Percentiles rank a stretch among this genome's conserved stretches.
These are phyloP conservation scores for Elanoides forficatus DNA, from an alignment of 2,113 vertebrate species.

Conservation along the genomic window DNA sequence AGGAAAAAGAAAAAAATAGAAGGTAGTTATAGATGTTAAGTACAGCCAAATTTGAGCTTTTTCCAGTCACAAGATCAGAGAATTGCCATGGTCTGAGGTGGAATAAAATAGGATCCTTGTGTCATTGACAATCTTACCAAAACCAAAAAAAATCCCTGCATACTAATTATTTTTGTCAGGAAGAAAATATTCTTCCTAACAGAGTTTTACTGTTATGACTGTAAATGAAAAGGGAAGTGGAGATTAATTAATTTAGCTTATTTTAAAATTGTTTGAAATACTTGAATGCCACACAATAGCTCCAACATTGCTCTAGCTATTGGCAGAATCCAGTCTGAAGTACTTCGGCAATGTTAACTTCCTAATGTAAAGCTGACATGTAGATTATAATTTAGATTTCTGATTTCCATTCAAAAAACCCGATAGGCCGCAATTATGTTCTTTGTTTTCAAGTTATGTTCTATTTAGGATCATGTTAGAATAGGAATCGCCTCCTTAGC, in stretches of 20 bases:
- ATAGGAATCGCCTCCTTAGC: neutral
- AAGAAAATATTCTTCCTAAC: neutral
- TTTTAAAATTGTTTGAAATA: neutral
- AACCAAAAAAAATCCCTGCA: neutral
- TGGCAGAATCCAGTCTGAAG: neutral
- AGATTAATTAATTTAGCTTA: neutral
- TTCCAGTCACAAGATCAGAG: neutral
- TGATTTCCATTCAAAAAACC: neutral
- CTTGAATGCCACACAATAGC: neutral
- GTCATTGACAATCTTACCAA: neutral
- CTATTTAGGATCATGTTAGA: neutral
- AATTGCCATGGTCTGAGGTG: neutral
- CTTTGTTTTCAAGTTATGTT: conserved; percentile 1
- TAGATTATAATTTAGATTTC: neutral
- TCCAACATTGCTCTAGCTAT: neutral
- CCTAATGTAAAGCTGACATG: neutral
- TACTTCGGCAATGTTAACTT: neutral
- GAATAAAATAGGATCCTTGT: neutral
- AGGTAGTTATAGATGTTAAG: neutral
- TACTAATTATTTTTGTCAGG: neutral
- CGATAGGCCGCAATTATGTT: neutral
- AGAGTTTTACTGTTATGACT: neutral
- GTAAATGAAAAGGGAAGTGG: neutral
- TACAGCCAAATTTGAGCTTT: neutral
- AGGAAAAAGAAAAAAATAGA: neutral